Conservation (phyloP, 2,797 vertebrate species). For the Benthosema pterotum region DNA sequence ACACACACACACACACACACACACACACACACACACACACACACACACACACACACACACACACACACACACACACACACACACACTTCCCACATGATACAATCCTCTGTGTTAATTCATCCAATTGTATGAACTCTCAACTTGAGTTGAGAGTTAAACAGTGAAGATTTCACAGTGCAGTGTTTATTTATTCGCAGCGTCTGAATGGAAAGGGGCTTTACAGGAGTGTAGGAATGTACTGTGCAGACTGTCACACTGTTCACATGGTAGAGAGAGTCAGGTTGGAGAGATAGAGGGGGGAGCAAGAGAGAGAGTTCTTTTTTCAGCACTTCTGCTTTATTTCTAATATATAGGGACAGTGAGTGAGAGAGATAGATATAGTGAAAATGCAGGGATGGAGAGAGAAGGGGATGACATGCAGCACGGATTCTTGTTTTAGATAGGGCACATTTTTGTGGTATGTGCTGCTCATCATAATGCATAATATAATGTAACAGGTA, state of each 20-base stretch:
- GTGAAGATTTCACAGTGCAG: background rate
- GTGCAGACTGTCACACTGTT: conserved; percentile 34
- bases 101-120: too few relatives aligned
- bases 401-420: background rate
- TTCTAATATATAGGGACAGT: background rate
- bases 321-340: too few relatives aligned
- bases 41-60: conserved; percentile 9
- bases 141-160: too few relatives aligned
- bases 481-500: too few relatives aligned
- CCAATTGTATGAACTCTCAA: too few relatives aligned
- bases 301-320: conserved; percentile 9
- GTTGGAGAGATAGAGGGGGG: conserved; percentile 24
- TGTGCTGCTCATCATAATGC: too few relatives aligned
- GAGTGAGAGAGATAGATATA: background rate
- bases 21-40: conserved; percentile 1
- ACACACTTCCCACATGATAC: conserved; percentile 11
- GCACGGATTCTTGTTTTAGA: too few relatives aligned
- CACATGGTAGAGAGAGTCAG: conserved; percentile 8
- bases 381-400: background rate
- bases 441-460: too few relatives aligned
- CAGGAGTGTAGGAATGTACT: conserved; percentile 43
- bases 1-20: conserved; percentile 11
- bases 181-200: conserved; percentile 50
- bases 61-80: conserved; percentile 13
- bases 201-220: conserved; percentile 44